Evolutionary conservation across 2,888 invertebrate species (phyloP), one percentile per base, ranked within the genome.

Genomic region (Beris morrisii): DNA sequence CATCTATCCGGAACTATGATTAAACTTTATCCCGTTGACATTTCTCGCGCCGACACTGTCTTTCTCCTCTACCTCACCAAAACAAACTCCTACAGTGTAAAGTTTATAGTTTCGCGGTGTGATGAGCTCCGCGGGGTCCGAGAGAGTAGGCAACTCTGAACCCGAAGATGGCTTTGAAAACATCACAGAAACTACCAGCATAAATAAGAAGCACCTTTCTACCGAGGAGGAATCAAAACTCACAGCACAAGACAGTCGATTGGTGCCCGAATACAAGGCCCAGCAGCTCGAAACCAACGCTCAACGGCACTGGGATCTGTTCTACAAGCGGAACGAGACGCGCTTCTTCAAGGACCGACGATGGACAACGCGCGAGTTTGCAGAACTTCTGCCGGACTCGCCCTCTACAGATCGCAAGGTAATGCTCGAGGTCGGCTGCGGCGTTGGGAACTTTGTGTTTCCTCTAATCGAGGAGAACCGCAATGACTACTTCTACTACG

Each of bases 361-460:
- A 77, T 98, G 99, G 99, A 97, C 96, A 1, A 92, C 90, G 69
- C 84, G 95, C 75, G 99, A 99, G 83, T 97, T 99, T 82, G 83
- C 88, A 73, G 94, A 95, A 76, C 82, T 97, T 13, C 82, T 89
- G 5, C 46, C 68, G 7, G 13, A 66, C 5, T 22, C 12, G 15
- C 54, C 31, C 2, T 38, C 46, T 11, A 13, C 38, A n/a, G 30
- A 50, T 11, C 31, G 48, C 38, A 69, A 46, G 52, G 69, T n/a
- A 28, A 65, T 50, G 59, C 81, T 93, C 22, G 97, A 97, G 82
- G 86, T 95, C 5, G 97, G 97, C 0, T 97, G 97, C 78, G 98
- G 99, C 4, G 97, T 97, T 7, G 99, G 99, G 0, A 99, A 99
- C 82, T 91, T 98, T 78, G 84, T 98, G 55, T 97, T 91, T 79